Evolutionary conservation across 1,140 invertebrate species (phyloP).

Genomic region (Eumeta japonica): DNA sequence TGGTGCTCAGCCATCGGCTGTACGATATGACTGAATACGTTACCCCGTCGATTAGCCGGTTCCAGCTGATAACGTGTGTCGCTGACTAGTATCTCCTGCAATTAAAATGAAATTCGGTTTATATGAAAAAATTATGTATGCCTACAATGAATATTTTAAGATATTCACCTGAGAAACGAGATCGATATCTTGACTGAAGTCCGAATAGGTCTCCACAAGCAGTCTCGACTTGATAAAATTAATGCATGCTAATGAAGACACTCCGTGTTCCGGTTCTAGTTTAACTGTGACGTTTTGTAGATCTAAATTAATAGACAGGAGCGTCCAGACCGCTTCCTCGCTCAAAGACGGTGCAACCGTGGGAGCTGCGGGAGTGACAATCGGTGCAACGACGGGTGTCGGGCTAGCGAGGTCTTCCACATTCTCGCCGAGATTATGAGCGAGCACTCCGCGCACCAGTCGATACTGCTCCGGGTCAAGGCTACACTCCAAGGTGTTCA

Average conservation of each 20-base stretch:
- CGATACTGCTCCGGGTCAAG: conserved; percentile 85
- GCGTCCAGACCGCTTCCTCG: too few relatives aligned
- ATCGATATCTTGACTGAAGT: conserved; percentile 88
- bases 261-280: conserved; percentile 61
- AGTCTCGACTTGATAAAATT: conserved; percentile 90
- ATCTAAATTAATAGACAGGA: conserved; percentile 78
- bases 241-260: conserved; percentile 76
- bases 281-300: conserved; percentile 85
- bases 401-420: conserved; percentile 66
- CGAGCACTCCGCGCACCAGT: conserved; percentile 82
- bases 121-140: background rate
- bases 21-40: conserved; percentile 88
- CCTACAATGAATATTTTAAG: background rate
- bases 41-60: conserved; percentile 70
- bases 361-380: conserved; percentile 18
- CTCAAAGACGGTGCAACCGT: background rate
- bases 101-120: background rate
- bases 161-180: conserved; percentile 73
- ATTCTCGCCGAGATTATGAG: conserved; percentile 90
- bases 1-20: conserved; percentile 68
- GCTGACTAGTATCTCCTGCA: conserved; percentile 77
- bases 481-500: conserved; percentile 83
- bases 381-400: conserved; percentile 12
- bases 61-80: conserved; percentile 75
- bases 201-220: conserved; percentile 80